These are phyloP conservation scores for Lanius ludovicianus DNA, from an alignment of 2,113 vertebrate species.

Conservation along the genomic window DNA sequence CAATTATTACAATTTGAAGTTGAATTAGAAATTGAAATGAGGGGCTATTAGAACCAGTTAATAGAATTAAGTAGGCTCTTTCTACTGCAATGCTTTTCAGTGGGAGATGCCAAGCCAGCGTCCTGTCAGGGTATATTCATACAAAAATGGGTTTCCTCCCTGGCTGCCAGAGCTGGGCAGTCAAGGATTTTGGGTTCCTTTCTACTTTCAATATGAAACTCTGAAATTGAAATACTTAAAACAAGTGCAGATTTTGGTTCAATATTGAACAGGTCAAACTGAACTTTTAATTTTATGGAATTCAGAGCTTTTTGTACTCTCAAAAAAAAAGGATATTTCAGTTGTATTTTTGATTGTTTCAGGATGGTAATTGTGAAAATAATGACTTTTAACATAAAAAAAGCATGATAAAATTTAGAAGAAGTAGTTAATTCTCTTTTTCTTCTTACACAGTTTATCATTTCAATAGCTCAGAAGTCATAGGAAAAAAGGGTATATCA, in stretches of 20 bases:
- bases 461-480: background rate
- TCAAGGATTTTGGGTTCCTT: background rate
- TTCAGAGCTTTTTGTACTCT: background rate
- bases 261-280: background rate
- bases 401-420: background rate
- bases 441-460: background rate
- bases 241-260: background rate
- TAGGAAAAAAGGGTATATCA: background rate
- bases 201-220: background rate
- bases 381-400: background rate
- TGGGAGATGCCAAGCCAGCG: background rate
- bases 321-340: background rate
- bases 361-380: background rate
- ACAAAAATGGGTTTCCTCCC: background rate
- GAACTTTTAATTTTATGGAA: background rate
- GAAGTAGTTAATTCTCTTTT: background rate
- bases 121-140: background rate
- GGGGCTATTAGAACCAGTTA: background rate
- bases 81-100: background rate
- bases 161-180: background rate
- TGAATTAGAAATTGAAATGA: background rate
- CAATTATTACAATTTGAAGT: background rate
- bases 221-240: background rate
- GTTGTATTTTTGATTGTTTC: background rate
- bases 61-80: background rate